phyloP scores from a whole-genome alignment of 53 echinoderm and acorn worm species.

The Holothuria leucospilota region DNA sequence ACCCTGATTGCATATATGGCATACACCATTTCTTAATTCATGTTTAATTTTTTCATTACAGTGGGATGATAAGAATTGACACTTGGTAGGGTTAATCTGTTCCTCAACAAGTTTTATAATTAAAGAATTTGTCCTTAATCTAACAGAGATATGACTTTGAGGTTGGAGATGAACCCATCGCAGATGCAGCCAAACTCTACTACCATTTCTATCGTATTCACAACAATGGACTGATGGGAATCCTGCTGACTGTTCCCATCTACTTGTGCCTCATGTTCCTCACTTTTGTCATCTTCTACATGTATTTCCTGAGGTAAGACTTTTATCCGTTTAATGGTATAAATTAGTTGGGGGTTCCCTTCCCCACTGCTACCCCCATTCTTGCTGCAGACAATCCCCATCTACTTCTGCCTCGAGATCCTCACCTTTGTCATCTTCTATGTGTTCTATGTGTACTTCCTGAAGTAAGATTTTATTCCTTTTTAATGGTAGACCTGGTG shows the following conservation, averaged over 20 bases:
- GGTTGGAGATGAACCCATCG: slow-evolving; percentile 85
- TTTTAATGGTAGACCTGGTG: no score
- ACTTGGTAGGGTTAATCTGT: no score
- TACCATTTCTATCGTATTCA: slow-evolving; percentile 88
- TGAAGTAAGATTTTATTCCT: background rate
- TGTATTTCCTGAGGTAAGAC: slow-evolving; percentile 96
- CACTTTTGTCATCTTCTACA: slow-evolving; percentile 93
- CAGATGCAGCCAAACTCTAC: slow-evolving; percentile 93
- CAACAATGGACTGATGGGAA: slow-evolving; percentile 92
- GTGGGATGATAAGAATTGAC: no score
- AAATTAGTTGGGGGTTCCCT: background rate
- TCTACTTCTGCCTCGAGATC: background rate
- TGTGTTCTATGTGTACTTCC: background rate
- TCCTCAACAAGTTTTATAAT: no score
- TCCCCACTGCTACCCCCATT: background rate
- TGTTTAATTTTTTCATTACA: no score
- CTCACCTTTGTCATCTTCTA: background rate
- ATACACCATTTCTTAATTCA: no score
- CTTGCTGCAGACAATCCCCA: background rate
- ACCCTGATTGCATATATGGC: no score
- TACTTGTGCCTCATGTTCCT: slow-evolving; percentile 76
- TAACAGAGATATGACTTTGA: slow-evolving; percentile 81
- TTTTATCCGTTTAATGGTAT: background rate
- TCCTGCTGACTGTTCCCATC: slow-evolving; percentile 84
- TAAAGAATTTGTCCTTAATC: no score